Evolutionary conservation across 37 sponge, comb jelly and placozoan species (phyloP).

Genomic region (Axinella damicornis): DNA sequence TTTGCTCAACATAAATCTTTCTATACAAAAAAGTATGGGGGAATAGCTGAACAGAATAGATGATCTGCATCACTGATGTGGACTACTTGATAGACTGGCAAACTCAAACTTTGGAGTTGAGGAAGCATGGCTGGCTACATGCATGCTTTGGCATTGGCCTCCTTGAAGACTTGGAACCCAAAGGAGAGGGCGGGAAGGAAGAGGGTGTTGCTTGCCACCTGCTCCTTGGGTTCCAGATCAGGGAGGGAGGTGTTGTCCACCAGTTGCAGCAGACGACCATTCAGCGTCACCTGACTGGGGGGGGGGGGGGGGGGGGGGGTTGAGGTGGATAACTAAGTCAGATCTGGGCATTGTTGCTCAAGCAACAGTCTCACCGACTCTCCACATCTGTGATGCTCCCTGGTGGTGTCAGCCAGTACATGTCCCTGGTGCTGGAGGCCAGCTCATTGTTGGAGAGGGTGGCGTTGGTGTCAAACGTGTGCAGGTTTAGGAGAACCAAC

Average conservation of each 20-base stretch:
- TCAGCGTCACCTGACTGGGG: constrained; percentile 15
- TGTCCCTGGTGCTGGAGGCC: constrained; percentile 17
- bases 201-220: no score
- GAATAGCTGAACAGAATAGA: no score
- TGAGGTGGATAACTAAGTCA: no score
- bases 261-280: constrained; percentile 19
- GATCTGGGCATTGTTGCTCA: no score
- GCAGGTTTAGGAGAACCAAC: constrained; percentile 29
- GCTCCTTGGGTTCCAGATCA: constrained; percentile 5
- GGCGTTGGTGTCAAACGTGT: background rate
- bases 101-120: no score
- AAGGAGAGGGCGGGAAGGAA: background rate
- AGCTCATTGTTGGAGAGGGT: constrained; percentile 2
- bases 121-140: no score
- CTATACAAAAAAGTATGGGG: no score
- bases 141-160: no score
- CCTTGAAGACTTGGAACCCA: no score
- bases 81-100: no score
- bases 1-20: no score
- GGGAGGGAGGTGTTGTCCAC: constrained; percentile 17
- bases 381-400: background rate
- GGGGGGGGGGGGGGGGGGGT: background rate
- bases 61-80: no score
- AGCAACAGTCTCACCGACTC: constrained; percentile 29
- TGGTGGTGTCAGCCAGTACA: constrained; percentile 51